Conservation (phyloP, 1,140 invertebrate species). For the Mesaphorura yosii region DNA sequence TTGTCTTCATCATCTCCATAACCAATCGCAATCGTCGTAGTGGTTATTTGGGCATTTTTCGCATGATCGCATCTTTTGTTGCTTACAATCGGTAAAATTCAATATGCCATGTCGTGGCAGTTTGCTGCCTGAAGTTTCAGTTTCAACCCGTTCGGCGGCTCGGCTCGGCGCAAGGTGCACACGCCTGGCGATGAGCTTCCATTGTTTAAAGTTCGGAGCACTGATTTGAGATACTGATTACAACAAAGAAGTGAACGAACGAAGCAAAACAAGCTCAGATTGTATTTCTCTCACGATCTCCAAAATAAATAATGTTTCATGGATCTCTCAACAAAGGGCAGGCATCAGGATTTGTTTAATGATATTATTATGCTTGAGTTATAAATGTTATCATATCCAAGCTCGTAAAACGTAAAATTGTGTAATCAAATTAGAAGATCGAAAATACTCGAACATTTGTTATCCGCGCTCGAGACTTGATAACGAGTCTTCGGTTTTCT, state of each 20-base stretch:
- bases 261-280: background rate
- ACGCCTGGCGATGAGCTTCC: no score
- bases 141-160: no score
- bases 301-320: background rate
- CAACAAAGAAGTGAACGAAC: background rate
- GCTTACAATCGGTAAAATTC: no score
- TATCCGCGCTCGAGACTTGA: background rate
- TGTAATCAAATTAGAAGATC: no score
- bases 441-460: no score
- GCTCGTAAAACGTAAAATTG: background rate
- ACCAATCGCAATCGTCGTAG: no score
- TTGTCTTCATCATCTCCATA: no score
- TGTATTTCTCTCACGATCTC: background rate
- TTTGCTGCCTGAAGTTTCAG: no score
- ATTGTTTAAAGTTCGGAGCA: background rate
- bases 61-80: no score
- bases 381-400: background rate
- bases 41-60: no score
- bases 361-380: background rate
- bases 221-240: background rate
- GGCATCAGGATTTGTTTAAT: background rate
- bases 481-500: background rate
- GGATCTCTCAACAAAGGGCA: background rate
- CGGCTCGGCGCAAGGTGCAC: no score
- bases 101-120: no score